Percentiles rank a stretch among this genome's conserved stretches.
Conservation (phyloP, 2,113 vertebrate genomes). For the Athene noctua region DNA sequence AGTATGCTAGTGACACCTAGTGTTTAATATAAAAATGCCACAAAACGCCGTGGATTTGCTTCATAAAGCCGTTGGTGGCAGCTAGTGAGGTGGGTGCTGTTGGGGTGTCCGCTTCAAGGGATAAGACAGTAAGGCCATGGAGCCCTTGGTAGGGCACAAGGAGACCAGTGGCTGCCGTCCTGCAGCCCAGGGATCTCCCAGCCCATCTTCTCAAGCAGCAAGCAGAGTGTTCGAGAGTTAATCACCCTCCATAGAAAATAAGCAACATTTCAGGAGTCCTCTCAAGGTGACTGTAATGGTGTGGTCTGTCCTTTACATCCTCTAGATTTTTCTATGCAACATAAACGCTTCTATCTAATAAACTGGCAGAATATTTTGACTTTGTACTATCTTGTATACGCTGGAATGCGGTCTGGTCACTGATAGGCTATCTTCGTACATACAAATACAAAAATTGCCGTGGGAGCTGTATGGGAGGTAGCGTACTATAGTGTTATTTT, state of each 20-base stretch:
- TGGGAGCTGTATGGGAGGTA: not conserved
- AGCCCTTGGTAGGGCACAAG: not conserved
- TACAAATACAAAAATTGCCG: not conserved
- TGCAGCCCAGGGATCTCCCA: not conserved
- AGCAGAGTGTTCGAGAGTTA: not conserved
- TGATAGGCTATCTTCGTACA: rapidly evolving
- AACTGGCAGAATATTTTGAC: not conserved
- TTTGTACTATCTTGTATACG: rapidly evolving
- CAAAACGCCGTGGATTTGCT: rapidly evolving
- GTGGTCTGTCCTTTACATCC: not conserved
- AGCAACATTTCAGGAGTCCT: rapidly evolving
- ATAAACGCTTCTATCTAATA: not conserved
- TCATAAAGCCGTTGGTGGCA: not conserved
- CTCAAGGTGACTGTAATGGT: rapidly evolving
- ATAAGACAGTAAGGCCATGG: not conserved
- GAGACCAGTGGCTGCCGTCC: not conserved
- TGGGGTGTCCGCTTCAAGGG: not conserved
- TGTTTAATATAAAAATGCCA: not conserved
- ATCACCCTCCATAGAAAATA: not conserved
- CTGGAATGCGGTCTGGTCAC: too few species aligned
- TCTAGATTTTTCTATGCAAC: not conserved
- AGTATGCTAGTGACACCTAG: conserved; percentile 75
- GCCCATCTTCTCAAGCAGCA: not conserved
- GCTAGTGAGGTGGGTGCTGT: not conserved
- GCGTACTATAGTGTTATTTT: not conserved